Base-by-base conservation (phyloP, 37 sponge, comb jelly and placozoan genomes). In the Petrosia ficiformis region DNA sequence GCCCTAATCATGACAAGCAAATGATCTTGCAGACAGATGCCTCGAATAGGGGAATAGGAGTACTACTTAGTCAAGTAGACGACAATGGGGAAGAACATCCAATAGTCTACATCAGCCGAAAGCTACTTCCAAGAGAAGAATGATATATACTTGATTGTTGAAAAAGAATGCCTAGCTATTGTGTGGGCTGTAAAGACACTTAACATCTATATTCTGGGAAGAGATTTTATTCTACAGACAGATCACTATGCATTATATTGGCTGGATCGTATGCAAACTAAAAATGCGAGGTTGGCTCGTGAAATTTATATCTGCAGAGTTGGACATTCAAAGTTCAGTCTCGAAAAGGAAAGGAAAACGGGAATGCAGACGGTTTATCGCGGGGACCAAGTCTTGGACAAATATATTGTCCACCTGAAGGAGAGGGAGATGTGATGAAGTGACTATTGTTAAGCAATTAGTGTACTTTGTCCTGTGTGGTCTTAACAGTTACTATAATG, bases 1-100 rank as follows among this genome's bases (percentile, higher is more conserved):
- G n/a, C n/a, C n/a, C n/a, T n/a, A n/a, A n/a, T n/a, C n/a, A n/a
- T n/a, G n/a, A n/a, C n/a, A n/a, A n/a, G n/a, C n/a, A n/a, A n/a
- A n/a, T n/a, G n/a, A n/a, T n/a, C n/a, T n/a, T n/a, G n/a, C n/a
- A n/a, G n/a, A n/a, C n/a, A n/a, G n/a, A n/a, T n/a, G n/a, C n/a
- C n/a, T n/a, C n/a, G n/a, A n/a, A n/a, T n/a, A n/a, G n/a, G n/a
- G n/a, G n/a, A n/a, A n/a, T n/a, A n/a, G n/a, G n/a, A n/a, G n/a
- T n/a, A n/a, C n/a, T 64, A 64, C n/a, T 64, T 31, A 59, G 65
- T 21, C 65, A 64, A 5, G 65, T 64, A 34, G 65, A 64, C 35
- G 65, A 64, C 35, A 64, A 10, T 64, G 65, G 61, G 61, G 61
- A 31, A 64, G 65, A 64, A 19, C 65, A n/a, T n/a, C n/a, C n/a